Conservation (phyloP, 2,888 invertebrate species). For the Heliconius charithonia region DNA sequence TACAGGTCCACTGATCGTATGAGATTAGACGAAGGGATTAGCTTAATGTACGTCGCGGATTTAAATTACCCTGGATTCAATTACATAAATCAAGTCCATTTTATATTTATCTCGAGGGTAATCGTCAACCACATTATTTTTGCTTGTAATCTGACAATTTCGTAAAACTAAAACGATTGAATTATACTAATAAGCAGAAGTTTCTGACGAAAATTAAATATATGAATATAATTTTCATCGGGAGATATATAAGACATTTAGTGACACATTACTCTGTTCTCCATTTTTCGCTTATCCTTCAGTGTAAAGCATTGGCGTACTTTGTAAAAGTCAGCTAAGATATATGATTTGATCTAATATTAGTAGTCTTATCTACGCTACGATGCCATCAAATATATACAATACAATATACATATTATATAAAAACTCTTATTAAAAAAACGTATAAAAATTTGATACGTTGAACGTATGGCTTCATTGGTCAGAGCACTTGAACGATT, state of each 20-base stretch:
- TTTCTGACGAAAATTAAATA: not conserved
- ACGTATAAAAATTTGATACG: too few species aligned
- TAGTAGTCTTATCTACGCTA: not conserved
- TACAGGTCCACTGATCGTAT: constrained; percentile 72
- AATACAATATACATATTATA: not conserved
- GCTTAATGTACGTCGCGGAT: constrained; percentile 68
- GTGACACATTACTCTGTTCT: not conserved
- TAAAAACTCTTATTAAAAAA: too few species aligned
- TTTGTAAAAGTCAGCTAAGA: not conserved
- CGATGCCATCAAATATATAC: not conserved
- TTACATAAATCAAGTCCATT: constrained; percentile 45
- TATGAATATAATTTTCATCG: too few species aligned
- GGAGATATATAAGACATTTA: not conserved
- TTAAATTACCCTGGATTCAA: constrained; percentile 56
- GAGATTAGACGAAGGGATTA: constrained; percentile 76
- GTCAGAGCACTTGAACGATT: too few species aligned
- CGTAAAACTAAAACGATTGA: too few species aligned
- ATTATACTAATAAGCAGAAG: not conserved
- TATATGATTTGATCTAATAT: not conserved
- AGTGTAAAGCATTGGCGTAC: not conserved
- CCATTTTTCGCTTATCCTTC: not conserved
- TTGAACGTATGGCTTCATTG: too few species aligned
- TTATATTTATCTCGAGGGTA: constrained; percentile 25
- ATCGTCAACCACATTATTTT: constrained; percentile 10
- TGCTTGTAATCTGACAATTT: not conserved